phyloP scores from a whole-genome alignment of 2,113 vertebrate species.

The Brachypteracias leptosomus region DNA sequence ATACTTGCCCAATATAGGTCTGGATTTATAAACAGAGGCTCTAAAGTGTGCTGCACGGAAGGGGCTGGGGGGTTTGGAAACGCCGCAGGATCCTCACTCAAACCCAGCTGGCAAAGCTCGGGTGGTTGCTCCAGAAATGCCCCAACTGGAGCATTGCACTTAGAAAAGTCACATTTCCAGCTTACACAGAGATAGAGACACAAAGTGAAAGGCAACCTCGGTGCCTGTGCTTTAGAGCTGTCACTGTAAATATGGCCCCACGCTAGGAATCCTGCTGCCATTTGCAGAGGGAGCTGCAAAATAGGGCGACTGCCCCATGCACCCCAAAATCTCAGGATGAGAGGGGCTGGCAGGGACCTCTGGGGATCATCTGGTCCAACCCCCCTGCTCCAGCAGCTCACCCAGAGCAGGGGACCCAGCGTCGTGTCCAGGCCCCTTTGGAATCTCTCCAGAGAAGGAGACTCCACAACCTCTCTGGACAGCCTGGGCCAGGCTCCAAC shows the following conservation, averaged over 20 bases:
- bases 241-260: background rate
- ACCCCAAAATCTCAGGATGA: background rate
- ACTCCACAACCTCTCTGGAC: background rate
- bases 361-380: background rate
- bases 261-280: background rate
- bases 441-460: background rate
- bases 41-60: background rate
- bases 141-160: fast-evolving
- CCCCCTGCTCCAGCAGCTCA: background rate
- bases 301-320: fast-evolving
- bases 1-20: background rate
- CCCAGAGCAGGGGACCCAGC: background rate
- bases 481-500: background rate
- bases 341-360: background rate
- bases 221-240: background rate
- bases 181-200: background rate
- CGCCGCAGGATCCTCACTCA: background rate
- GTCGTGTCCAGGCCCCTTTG: background rate
- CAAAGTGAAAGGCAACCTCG: background rate
- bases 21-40: background rate
- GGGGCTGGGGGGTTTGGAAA: background rate
- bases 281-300: background rate
- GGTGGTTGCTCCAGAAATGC: background rate
- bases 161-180: background rate
- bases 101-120: background rate